Percentiles rank a stretch among this genome's conserved stretches.
Evolutionary conservation across 2,797 vertebrate species (phyloP).

Genomic region (Pristis pectinata): DNA sequence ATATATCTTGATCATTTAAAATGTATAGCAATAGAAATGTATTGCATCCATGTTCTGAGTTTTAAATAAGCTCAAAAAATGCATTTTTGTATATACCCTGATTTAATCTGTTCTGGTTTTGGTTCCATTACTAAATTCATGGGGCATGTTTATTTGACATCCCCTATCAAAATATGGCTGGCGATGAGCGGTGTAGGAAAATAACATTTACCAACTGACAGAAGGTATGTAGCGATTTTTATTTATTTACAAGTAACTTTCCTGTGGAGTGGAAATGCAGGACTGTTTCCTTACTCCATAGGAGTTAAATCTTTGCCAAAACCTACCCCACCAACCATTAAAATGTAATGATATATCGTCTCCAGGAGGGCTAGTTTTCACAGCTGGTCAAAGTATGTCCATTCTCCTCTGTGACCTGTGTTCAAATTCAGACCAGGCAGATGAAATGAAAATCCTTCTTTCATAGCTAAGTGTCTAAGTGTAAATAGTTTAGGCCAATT

Average conservation of each 20-base stretch:
- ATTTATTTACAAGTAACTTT: background rate
- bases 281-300: no score
- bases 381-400: slow-evolving; percentile 23
- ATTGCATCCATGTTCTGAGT: background rate
- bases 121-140: background rate
- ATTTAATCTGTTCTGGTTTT: background rate
- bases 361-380: background rate
- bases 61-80: background rate
- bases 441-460: background rate
- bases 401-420: background rate
- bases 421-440: slow-evolving; percentile 5
- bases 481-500: slow-evolving; percentile 22
- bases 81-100: background rate
- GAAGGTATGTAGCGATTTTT: background rate
- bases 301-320: background rate
- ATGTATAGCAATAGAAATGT: background rate
- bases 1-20: background rate
- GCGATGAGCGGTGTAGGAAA: background rate
- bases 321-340: no score
- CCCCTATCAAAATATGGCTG: background rate
- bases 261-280: background rate
- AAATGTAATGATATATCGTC: background rate
- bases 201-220: background rate
- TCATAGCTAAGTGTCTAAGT: background rate
- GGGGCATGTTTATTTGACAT: background rate